Conservation (phyloP, 2,797 vertebrate species). For the Sciurus carolinensis region DNA sequence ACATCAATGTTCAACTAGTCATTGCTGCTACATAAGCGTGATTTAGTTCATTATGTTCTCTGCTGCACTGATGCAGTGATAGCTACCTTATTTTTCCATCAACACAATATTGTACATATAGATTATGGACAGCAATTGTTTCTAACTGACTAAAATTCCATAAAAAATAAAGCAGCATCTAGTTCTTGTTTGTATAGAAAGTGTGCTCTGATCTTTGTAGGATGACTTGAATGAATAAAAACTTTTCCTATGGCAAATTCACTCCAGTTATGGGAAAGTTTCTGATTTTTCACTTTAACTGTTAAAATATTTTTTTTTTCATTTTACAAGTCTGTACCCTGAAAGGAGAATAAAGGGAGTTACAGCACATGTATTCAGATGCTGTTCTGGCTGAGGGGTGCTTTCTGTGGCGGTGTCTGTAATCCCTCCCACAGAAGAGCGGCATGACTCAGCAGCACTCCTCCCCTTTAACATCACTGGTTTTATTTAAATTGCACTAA, state of each 20-base stretch:
- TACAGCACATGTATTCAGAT: neutral
- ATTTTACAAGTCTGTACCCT: neutral
- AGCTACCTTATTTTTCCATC: too few relatives aligned
- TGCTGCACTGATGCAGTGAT: neutral
- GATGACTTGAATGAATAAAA: too few relatives aligned
- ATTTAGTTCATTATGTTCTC: slow-evolving; percentile 11
- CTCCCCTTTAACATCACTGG: neutral
- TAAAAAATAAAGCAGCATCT: too few relatives aligned
- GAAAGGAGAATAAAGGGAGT: neutral
- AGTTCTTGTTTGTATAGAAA: too few relatives aligned
- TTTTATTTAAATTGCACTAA: slow-evolving; percentile 61
- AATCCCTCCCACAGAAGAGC: neutral
- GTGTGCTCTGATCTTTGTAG: too few relatives aligned
- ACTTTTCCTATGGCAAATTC: too few relatives aligned
- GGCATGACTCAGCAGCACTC: neutral
- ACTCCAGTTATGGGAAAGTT: neutral
- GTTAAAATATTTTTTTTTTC: neutral
- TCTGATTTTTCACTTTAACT: slow-evolving; percentile 5
- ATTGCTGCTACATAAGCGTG: neutral
- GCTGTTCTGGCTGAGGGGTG: accelerated
- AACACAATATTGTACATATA: too few relatives aligned
- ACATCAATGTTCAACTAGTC: slow-evolving; percentile 40
- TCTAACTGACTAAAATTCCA: too few relatives aligned
- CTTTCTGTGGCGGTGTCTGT: neutral
- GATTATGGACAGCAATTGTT: too few relatives aligned